Base-by-base conservation (phyloP, 2,113 vertebrate species). In the Clarias gariepinus region DNA sequence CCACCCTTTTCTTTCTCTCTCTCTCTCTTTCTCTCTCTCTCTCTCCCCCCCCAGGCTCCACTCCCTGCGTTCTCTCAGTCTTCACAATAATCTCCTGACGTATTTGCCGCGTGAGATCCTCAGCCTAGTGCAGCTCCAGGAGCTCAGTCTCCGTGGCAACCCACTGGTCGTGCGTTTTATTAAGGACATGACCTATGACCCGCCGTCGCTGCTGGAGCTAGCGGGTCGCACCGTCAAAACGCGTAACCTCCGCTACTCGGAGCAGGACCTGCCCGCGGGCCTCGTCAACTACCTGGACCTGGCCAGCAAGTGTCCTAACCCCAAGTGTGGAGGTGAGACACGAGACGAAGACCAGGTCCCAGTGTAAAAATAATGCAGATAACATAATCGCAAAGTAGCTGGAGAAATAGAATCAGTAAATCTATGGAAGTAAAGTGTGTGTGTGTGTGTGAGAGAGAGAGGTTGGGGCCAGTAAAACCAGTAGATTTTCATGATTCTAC, bases 281-380 rank as follows among this genome's bases (percentile, higher is more conserved):
- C 94, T 99, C 0, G 91, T 98, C 85, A 93, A 87, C 0, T 99
- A 99, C 90, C 94, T 99, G 87, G 95, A 97, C 91, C 92, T 97
- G 91, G 97, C 98, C 91, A 98, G 96, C 96, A 99, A 99, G 92
- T 99, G 98, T 66, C 98, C 98, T 91, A 99, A 99, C 90, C 98
- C 98, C 47, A 99, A 99, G 89, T 99, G 98, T 2, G 97, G 96
- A 19, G 98, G 98, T 99, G 92, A 95, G 90, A 91, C 33, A n/a
- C 21, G 78, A 23, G 19, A 60, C 5, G 30, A 60, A 28, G 53
- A 57, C 30, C 76, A 33, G 8, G 10, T 58, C 1, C 6, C 77
- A 33, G n/a, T 52, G 12, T 60, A 61, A 13, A 41, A 25, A 28
- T 47, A 47, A 28, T 30, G 28, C 28, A 69, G 33, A 30, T n/a